Evolutionary conservation across 2,113 vertebrate genomes (phyloP), one percentile per base, ranked within the genome.

Genomic region (Candoia aspera): DNA sequence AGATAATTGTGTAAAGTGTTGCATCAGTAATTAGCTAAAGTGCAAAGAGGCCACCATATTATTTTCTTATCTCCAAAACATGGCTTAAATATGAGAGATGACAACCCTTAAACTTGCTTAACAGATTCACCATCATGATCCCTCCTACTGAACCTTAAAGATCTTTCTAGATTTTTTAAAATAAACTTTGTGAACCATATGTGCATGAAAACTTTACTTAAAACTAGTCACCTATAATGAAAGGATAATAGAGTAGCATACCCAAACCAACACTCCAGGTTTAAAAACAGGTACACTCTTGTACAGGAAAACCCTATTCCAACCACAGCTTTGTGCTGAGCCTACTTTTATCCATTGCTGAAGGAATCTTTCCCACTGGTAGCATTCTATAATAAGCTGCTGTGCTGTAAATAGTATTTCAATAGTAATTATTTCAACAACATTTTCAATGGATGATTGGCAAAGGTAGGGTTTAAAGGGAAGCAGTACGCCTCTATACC

Each of bases 1-100:
- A 24, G 4, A 95, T 68, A 94, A 92, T 24, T 21, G 89, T 55
- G 88, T 21, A 21, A 42, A 26, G 8, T 21, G 94, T 58, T 15
- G 2, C 11, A 83, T 92, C 54, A 93, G 33, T 93, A 93, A 15
- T 83, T 0, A 94, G 21, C 83, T 54, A 19, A 73, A 55, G 57
- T 42, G 90, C 62, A 86, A 24, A 90, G 6, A 19, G 92, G n/a
- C 62, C 62, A 33, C n/a, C 4, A 46, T 89, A 60, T 89, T 26
- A n/a, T 55, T 79, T 19, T 68, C 58, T 19, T 83, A 17, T 29
- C 53, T 29, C 59, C 33, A 58, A 53, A 54, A 46, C 29, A 54
- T 60, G 21, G 42, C 79, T 90, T 90, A n/a, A 54, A 21, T 84
- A 91, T 68, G n/a, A 46, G n/a, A 87, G 21, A 26, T 64, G 21